A percentile compares a stretch with the other conserved stretches of the same genome.
phyloP scores from a whole-genome alignment of 2,113 vertebrate species.

The Cettia cetti region DNA sequence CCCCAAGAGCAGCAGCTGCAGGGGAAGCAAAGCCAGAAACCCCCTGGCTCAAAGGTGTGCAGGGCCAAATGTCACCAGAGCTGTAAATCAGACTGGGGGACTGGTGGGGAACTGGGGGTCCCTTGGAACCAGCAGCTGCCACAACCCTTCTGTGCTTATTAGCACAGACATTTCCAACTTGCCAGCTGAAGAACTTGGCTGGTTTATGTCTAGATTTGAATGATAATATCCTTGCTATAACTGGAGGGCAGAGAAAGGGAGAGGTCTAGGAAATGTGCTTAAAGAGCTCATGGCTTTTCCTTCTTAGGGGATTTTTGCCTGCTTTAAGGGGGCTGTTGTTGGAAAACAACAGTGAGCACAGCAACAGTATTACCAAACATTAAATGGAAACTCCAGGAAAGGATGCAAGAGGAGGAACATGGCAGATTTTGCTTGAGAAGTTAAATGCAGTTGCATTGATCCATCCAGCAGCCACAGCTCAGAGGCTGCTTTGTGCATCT shows the following conservation, averaged over 20 bases:
- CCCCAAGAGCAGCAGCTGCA: not conserved
- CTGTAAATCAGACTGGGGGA: not conserved
- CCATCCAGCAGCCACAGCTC: conserved; percentile 19
- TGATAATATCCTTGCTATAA: not conserved
- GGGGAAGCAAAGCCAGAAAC: not conserved
- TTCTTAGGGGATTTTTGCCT: not conserved
- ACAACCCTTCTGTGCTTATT: not conserved
- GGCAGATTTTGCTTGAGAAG: not conserved
- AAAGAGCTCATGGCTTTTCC: not conserved
- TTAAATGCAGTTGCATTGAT: conserved; percentile 17
- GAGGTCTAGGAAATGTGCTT: not conserved
- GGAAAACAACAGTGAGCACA: not conserved
- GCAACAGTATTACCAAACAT: not conserved
- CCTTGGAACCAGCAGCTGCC: not conserved
- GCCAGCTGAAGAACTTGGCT: conserved; percentile 12
- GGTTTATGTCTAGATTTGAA: not conserved
- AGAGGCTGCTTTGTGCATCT: not conserved
- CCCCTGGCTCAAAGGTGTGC: no score
- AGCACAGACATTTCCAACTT: not conserved
- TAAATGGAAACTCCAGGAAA: not conserved
- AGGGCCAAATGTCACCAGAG: not conserved
- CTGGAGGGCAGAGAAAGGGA: conserved; percentile 30
- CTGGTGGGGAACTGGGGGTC: not conserved
- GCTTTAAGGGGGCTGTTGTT: not conserved
- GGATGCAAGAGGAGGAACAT: not conserved